phyloP scores from a whole-genome alignment of 2,113 vertebrate species.

The Lamprotornis superbus region DNA sequence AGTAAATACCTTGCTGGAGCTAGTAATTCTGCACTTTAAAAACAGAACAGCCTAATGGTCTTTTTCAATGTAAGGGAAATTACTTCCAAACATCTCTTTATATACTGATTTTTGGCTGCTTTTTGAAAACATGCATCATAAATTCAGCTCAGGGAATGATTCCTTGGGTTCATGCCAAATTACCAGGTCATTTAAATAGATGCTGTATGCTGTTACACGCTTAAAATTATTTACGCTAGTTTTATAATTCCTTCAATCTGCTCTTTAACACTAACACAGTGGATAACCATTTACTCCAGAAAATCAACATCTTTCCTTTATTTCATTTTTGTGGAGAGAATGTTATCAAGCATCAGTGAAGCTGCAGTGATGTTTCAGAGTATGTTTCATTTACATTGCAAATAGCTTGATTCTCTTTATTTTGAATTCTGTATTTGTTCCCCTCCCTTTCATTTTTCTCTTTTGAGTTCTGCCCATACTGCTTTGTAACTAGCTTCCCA shows the following conservation, averaged over 20 bases:
- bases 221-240: conserved; percentile 69
- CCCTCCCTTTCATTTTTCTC: neutral
- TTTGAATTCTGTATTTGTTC: conserved; percentile 45
- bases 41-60: conserved; percentile 3
- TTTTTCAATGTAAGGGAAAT: conserved; percentile 35
- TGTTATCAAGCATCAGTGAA: neutral
- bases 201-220: conserved; percentile 29
- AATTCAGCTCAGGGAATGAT: conserved; percentile 61
- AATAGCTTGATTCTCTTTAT: neutral
- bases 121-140: conserved; percentile 59
- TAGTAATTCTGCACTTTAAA: conserved; percentile 27
- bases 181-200: conserved; percentile 66
- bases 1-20: conserved; percentile 24
- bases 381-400: conserved; percentile 38
- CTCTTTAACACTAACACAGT: conserved; percentile 44
- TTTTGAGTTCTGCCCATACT: neutral
- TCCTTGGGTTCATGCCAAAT: conserved; percentile 47
- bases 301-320: conserved; percentile 36
- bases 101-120: conserved; percentile 24
- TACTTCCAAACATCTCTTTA: conserved; percentile 24
- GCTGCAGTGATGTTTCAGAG: neutral
- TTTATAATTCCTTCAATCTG: conserved; percentile 64
- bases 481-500: neutral
- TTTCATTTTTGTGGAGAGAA: conserved; percentile 49
- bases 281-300: conserved; percentile 45